Percentiles rank a stretch among this genome's conserved stretches.
phyloP scores from a whole-genome alignment of 2,888 invertebrate species.

The Acleris holmiana region DNA sequence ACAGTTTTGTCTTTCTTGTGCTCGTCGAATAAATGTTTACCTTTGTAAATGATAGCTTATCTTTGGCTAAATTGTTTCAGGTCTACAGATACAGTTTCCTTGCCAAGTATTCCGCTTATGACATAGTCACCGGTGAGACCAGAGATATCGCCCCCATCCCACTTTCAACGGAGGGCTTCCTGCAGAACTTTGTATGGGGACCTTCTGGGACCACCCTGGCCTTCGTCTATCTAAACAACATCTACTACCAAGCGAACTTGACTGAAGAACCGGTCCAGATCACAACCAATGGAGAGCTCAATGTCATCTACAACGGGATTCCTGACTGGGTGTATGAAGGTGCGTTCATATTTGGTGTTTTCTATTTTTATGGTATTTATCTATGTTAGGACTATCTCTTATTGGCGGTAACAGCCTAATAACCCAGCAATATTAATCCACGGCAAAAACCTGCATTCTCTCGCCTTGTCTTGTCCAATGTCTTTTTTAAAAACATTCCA shows the following conservation, averaged over 20 bases:
- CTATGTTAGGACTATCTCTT: neutral
- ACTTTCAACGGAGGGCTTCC: constrained; percentile 64
- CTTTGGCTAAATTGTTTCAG: constrained; percentile 67
- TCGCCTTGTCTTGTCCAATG: no score
- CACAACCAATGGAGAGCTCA: constrained; percentile 85
- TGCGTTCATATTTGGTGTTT: constrained; percentile 57
- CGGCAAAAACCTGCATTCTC: no score
- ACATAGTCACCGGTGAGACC: constrained; percentile 80
- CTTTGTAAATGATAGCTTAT: no score
- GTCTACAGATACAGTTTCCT: constrained; percentile 91
- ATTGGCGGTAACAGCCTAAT: no score
- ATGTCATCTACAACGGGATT: constrained; percentile 91
- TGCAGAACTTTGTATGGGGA: constrained; percentile 91
- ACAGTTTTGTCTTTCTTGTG: no score
- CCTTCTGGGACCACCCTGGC: constrained; percentile 89
- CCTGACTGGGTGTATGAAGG: constrained; percentile 99
- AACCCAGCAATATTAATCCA: no score
- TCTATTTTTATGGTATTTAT: neutral
- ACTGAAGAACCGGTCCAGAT: constrained; percentile 77
- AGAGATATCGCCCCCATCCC: constrained; percentile 58
- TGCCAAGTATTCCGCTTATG: constrained; percentile 89
- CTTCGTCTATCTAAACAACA: constrained; percentile 89
- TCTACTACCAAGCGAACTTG: constrained; percentile 88
- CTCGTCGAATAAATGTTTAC: no score
- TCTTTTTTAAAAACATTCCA: no score